Percentiles rank a stretch among this genome's conserved stretches.
Conservation (phyloP, 2,113 vertebrate species). For the Datnioides undecimradiatus region DNA sequence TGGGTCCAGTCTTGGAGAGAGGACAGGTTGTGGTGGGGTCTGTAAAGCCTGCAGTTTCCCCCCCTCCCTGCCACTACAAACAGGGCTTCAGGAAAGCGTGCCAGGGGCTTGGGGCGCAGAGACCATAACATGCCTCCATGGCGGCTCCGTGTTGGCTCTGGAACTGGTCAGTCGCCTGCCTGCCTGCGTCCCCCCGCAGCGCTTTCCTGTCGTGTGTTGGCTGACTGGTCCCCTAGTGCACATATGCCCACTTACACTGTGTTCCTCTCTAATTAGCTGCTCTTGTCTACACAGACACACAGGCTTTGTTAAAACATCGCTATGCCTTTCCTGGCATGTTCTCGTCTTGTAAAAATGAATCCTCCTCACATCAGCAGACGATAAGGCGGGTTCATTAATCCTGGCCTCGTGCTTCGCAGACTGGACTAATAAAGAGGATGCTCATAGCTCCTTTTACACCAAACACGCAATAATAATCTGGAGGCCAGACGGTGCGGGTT, state of each 20-base stretch:
- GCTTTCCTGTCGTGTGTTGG: slow-evolving; percentile 77
- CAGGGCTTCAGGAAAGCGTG: slow-evolving; percentile 60
- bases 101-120: slow-evolving; percentile 74
- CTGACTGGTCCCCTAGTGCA: slow-evolving; percentile 73
- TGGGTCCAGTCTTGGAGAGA: slow-evolving; percentile 69
- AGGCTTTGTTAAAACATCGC: slow-evolving; percentile 73
- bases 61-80: slow-evolving; percentile 65
- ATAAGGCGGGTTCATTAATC: slow-evolving; percentile 22
- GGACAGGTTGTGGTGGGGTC: slow-evolving; percentile 78
- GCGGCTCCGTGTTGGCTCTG: slow-evolving; percentile 66
- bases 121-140: slow-evolving; percentile 80
- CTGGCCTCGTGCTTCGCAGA: slow-evolving; percentile 6
- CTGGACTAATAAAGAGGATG: slow-evolving; percentile 54
- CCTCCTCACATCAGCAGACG: slow-evolving; percentile 17
- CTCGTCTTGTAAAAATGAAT: slow-evolving; percentile 42
- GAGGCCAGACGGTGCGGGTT: slow-evolving; percentile 40
- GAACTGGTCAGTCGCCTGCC: slow-evolving; percentile 71
- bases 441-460: slow-evolving; percentile 45
- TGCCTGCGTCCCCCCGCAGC: slow-evolving; percentile 50
- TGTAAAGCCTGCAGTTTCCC: slow-evolving; percentile 57
- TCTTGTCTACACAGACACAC: slow-evolving; percentile 66
- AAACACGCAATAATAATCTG: slow-evolving; percentile 63
- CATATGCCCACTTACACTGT: slow-evolving; percentile 83
- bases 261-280: slow-evolving; percentile 80
- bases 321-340: slow-evolving; percentile 60